Conservation (phyloP, 2,888 invertebrate species). For the Epinotia ramella region DNA sequence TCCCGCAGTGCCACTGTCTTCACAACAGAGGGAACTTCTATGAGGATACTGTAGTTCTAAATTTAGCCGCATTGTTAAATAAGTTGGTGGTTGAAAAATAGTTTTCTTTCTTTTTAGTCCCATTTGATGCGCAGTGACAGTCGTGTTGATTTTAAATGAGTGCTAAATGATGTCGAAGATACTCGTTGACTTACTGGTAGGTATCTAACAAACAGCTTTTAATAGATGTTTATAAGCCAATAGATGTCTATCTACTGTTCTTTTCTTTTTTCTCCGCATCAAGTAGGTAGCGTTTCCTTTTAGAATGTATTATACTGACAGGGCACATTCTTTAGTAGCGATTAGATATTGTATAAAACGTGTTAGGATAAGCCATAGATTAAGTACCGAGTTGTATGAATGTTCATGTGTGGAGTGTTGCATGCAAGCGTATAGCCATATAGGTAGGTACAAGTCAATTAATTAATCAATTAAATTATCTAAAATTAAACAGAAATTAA, state of each 20-base stretch:
- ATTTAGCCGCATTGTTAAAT: not conserved
- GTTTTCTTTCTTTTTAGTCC: constrained; percentile 25
- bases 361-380: too few species aligned
- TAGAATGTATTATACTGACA: too few species aligned
- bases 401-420: too few species aligned
- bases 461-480: too few species aligned
- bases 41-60: constrained; percentile 24
- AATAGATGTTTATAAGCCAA: constrained; percentile 2
- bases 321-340: too few species aligned
- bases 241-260: not conserved
- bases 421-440: too few species aligned
- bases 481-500: too few species aligned
- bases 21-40: not conserved
- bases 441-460: too few species aligned
- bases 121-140: constrained; percentile 35
- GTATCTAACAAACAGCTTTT: not conserved
- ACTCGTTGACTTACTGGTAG: constrained; percentile 2
- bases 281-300: too few species aligned
- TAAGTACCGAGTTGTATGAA: too few species aligned
- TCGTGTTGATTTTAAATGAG: constrained; percentile 37
- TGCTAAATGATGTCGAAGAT: constrained; percentile 41
- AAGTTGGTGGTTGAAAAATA: constrained; percentile 9
- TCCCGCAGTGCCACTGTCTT: constrained; percentile 19
- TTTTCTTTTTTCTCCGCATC: not conserved
- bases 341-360: too few species aligned